phyloP scores from a whole-genome alignment of 2,113 vertebrate genomes.

The Epinephelus lanceolatus region DNA sequence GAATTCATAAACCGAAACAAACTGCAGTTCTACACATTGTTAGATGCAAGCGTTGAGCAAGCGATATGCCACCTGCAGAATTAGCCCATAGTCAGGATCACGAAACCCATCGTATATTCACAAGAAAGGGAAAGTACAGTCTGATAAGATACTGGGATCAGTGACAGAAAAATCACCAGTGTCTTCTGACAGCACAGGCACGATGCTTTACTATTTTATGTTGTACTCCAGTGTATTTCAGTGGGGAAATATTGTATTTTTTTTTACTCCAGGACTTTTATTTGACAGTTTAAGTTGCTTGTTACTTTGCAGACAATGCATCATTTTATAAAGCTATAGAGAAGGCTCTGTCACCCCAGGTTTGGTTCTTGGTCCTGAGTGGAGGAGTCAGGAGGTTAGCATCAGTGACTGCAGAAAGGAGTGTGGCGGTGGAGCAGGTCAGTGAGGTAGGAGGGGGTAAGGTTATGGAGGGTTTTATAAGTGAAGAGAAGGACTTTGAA shows the following conservation, averaged over 20 bases:
- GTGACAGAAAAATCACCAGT: not conserved
- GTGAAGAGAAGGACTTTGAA: too few species aligned
- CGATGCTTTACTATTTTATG: not conserved
- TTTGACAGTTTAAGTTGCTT: not conserved
- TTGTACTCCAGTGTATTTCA: not conserved
- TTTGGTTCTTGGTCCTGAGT: too few species aligned
- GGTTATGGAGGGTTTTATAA: too few species aligned
- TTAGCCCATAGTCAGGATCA: not conserved
- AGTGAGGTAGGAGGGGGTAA: too few species aligned
- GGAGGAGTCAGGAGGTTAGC: too few species aligned
- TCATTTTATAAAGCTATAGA: too few species aligned
- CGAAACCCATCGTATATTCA: constrained; percentile 25
- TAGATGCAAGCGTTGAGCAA: not conserved
- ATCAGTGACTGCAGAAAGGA: too few species aligned
- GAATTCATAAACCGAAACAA: constrained; percentile 4
- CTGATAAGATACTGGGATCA: constrained; percentile 10
- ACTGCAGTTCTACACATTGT: not conserved
- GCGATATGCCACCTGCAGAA: not conserved
- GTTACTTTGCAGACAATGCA: too few species aligned
- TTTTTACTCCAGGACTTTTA: not conserved
- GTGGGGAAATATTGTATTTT: not conserved
- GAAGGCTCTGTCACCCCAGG: too few species aligned
- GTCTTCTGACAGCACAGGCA: not conserved
- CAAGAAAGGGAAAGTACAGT: constrained; percentile 12
- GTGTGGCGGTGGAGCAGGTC: too few species aligned